These are phyloP conservation scores for Apamea epomidion DNA, from an alignment of 2,888 invertebrate genomes.

Conservation along the genomic window DNA sequence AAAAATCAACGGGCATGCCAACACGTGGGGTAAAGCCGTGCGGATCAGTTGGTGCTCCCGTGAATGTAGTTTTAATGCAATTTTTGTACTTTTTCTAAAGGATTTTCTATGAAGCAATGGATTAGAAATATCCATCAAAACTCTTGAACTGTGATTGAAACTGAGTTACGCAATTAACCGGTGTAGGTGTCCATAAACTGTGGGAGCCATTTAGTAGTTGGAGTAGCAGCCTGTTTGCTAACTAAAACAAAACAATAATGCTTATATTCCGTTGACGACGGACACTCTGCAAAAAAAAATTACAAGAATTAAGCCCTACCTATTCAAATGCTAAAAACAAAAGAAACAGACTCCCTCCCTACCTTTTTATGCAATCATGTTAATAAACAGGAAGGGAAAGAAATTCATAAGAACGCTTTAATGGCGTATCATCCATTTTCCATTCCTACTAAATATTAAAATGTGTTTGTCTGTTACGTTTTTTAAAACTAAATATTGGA, in stretches of 20 bases:
- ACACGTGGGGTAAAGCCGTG: background rate
- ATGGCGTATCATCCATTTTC: slow-evolving; percentile 27
- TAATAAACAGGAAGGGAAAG: slow-evolving; percentile 33
- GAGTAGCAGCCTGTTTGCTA: background rate
- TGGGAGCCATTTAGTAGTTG: background rate
- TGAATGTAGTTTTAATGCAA: slow-evolving; percentile 1
- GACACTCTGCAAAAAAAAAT: background rate
- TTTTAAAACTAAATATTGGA: too few species aligned
- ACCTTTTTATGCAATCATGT: slow-evolving; percentile 23
- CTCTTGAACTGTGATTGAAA: background rate
- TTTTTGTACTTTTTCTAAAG: background rate
- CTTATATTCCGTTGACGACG: background rate
- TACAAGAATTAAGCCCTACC: background rate
- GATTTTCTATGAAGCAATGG: background rate
- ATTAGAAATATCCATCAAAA: too few species aligned
- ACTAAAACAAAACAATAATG: background rate
- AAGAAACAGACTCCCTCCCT: slow-evolving; percentile 8
- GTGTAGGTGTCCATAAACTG: background rate
- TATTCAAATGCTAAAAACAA: slow-evolving; percentile 19
- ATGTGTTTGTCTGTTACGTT: background rate
- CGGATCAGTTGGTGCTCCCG: slow-evolving; percentile 17
- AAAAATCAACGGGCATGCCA: slow-evolving; percentile 35
- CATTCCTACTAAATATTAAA: background rate
- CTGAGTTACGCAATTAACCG: background rate
- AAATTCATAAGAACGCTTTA: slow-evolving; percentile 40